Evolutionary conservation across 1,140 invertebrate genomes (phyloP).

Genomic region (Drosophila nebulosa): DNA sequence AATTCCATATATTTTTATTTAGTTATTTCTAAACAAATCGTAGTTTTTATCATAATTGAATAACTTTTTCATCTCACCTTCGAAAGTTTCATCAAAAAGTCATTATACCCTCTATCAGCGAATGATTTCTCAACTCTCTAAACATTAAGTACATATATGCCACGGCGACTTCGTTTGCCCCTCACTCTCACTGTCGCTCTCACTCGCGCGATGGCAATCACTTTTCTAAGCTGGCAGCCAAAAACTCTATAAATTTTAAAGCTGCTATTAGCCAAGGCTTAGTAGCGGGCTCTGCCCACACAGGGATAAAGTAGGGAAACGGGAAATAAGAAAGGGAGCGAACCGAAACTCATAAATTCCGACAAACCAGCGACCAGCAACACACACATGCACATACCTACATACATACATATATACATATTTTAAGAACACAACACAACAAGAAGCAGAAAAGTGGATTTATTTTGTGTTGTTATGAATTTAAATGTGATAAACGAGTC

Average conservation of each 20-base stretch:
- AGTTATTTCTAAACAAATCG: not conserved
- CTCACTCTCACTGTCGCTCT: too few relatives aligned
- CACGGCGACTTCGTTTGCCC: not conserved
- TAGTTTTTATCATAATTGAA: not conserved
- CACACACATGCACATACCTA: not conserved
- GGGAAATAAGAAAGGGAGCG: not conserved
- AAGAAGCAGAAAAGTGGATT: constrained; percentile 32
- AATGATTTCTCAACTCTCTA: constrained; percentile 15
- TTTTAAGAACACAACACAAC: not conserved
- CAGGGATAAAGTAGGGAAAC: not conserved
- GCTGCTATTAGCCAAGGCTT: constrained; percentile 71
- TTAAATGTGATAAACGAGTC: constrained; percentile 70
- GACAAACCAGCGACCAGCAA: constrained; percentile 1
- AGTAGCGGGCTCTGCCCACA: constrained; percentile 41
- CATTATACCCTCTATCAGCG: not conserved
- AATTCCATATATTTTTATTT: too few relatives aligned
- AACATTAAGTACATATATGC: constrained; percentile 54
- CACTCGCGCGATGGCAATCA: constrained; percentile 35
- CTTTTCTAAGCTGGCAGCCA: constrained; percentile 49
- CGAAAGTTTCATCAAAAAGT: constrained; percentile 4
- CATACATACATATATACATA: not conserved
- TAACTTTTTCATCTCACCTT: not conserved
- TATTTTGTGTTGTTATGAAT: constrained; percentile 53
- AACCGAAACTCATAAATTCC: constrained; percentile 33
- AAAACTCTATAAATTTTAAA: constrained; percentile 76